phyloP scores from a whole-genome alignment of 2,797 vertebrate genomes.

The Tapirus indicus region DNA sequence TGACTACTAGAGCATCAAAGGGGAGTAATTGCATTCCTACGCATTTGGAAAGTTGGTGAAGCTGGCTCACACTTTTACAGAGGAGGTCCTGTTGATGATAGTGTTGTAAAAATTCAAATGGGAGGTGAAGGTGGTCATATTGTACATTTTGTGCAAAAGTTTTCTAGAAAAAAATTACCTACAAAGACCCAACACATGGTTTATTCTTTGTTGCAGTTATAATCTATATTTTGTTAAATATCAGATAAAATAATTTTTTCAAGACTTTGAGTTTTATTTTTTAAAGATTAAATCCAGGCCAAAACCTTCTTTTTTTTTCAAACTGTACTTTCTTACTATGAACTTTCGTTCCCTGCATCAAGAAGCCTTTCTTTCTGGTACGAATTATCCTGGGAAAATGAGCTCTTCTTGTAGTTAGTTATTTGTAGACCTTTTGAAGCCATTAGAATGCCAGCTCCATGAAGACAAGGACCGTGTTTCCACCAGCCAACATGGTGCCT shows the following conservation, averaged over 20 bases:
- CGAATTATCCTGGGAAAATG: neutral
- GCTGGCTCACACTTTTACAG: neutral
- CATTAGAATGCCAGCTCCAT: neutral
- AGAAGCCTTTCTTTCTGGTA: neutral
- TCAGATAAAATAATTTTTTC: neutral
- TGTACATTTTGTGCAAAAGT: neutral
- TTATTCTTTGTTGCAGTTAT: neutral
- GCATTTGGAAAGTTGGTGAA: conserved; percentile 2
- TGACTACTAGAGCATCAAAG: neutral
- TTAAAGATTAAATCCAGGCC: neutral
- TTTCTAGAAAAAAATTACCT: neutral
- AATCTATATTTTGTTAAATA: neutral
- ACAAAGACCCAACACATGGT: neutral
- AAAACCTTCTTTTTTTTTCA: neutral
- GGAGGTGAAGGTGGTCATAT: neutral
- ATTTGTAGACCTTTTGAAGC: neutral
- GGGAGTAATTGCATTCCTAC: neutral
- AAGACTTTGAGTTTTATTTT: neutral
- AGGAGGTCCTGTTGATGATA: neutral
- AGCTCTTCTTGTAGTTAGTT: neutral
- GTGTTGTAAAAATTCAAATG: neutral
- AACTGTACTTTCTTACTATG: neutral
- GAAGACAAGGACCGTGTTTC: neutral
- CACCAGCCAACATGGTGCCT: neutral
- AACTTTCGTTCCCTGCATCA: neutral